phyloP scores from a whole-genome alignment of 2,113 vertebrate genomes.

The Xiphias gladius region DNA sequence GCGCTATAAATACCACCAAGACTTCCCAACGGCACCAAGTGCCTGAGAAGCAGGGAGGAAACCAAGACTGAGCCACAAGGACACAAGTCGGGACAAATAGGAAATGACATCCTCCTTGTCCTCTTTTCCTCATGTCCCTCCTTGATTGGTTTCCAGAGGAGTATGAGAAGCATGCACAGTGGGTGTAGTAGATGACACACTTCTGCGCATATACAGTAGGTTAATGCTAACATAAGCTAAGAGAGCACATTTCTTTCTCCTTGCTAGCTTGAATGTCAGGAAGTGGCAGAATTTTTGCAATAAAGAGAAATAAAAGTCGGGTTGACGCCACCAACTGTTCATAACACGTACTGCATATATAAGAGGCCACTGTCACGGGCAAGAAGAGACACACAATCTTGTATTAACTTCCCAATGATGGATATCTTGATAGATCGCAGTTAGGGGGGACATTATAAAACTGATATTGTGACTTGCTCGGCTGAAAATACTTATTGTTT shows the following conservation, averaged over 20 bases:
- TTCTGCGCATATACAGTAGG: background rate
- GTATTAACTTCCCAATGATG: background rate
- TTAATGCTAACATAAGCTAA: background rate
- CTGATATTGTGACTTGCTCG: background rate
- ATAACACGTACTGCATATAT: background rate
- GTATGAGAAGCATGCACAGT: background rate
- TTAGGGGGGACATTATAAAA: background rate
- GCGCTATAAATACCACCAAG: conserved; percentile 73
- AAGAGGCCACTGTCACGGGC: background rate
- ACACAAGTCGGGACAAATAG: conserved; percentile 55
- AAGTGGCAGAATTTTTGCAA: background rate
- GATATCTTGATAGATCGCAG: background rate
- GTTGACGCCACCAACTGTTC: background rate
- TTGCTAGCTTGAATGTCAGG: background rate
- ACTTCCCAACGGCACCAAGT: conserved; percentile 65
- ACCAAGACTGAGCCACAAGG: conserved; percentile 60
- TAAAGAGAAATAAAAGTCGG: background rate
- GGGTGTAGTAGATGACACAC: conserved; percentile 14
- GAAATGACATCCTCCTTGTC: conserved; percentile 57
- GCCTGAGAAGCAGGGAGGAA: conserved; percentile 51
- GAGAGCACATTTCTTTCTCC: background rate
- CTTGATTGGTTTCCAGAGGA: conserved; percentile 44
- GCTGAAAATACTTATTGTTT: background rate
- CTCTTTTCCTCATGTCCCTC: conserved; percentile 42
- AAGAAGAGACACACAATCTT: background rate